Percentiles rank a stretch among this genome's conserved stretches.
phyloP scores from a whole-genome alignment of 2,113 vertebrate species.

The Neomonachus schauinslandi region DNA sequence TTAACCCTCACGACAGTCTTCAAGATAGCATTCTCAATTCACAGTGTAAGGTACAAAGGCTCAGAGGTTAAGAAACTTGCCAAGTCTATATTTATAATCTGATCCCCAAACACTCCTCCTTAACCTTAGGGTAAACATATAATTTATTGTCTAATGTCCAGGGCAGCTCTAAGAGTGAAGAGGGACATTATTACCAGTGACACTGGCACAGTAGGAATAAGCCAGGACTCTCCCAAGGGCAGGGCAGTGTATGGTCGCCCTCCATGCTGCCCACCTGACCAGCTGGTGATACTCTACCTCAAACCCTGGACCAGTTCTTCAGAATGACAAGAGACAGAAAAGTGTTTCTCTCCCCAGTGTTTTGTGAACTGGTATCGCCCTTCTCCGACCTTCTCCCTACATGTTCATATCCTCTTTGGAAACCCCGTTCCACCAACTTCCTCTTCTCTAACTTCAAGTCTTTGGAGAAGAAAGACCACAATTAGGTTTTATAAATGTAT shows the following conservation, averaged over 20 bases:
- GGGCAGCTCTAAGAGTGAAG: background rate
- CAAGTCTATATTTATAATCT: background rate
- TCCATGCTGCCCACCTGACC: background rate
- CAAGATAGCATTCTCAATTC: background rate
- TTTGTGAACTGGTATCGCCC: background rate
- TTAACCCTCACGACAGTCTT: background rate
- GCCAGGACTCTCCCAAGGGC: background rate
- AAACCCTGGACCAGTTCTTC: background rate
- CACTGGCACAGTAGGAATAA: background rate
- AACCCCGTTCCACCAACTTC: background rate
- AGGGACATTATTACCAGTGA: background rate
- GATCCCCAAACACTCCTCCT: background rate
- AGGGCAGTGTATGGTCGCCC: background rate
- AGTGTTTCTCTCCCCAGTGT: background rate
- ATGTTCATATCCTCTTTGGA: background rate
- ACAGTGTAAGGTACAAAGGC: background rate
- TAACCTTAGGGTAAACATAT: background rate
- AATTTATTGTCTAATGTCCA: background rate
- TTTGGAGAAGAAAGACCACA: background rate
- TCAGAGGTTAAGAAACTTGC: background rate
- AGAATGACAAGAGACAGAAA: background rate
- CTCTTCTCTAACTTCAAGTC: background rate
- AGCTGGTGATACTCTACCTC: background rate
- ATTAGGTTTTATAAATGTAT: slow-evolving; percentile 21
- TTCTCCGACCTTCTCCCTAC: background rate